Percentiles rank a stretch among this genome's conserved stretches.
phyloP scores from a whole-genome alignment of 2,113 vertebrate genomes.

The Micromys minutus region DNA sequence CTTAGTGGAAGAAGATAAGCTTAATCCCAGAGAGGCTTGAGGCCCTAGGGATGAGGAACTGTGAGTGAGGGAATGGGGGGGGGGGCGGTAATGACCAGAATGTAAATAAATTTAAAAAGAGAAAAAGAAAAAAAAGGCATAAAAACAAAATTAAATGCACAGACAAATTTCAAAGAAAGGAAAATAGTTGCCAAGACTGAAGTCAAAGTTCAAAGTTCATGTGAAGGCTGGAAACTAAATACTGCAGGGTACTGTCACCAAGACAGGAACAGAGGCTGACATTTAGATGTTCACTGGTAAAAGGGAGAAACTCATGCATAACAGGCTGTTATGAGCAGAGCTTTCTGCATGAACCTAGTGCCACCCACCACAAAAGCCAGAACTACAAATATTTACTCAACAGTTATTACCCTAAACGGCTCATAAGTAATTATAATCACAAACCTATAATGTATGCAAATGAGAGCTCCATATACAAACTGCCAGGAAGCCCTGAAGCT shows the following conservation, averaged over 20 bases:
- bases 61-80: too few species aligned
- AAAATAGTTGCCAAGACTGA: constrained; percentile 5
- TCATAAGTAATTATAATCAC: constrained; percentile 46
- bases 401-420: not conserved
- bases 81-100: too few species aligned
- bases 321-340: not conserved
- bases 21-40: too few species aligned
- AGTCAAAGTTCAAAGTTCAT: not conserved
- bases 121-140: not conserved
- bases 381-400: constrained; percentile 23
- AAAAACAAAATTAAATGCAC: not conserved
- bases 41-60: too few species aligned
- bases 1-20: too few species aligned
- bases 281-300: not conserved
- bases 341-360: not conserved
- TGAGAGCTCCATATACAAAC: not conserved
- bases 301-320: not conserved
- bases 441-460: constrained; percentile 24
- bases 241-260: not conserved
- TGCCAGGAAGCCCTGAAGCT: not conserved
- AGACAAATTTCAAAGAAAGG: not conserved
- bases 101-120: constrained; percentile 20
- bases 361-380: not conserved
- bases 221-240: not conserved
- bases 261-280: not conserved